These are phyloP conservation scores for Drosophila macrospina DNA, from an alignment of 2,888 invertebrate species.

Conservation along the genomic window DNA sequence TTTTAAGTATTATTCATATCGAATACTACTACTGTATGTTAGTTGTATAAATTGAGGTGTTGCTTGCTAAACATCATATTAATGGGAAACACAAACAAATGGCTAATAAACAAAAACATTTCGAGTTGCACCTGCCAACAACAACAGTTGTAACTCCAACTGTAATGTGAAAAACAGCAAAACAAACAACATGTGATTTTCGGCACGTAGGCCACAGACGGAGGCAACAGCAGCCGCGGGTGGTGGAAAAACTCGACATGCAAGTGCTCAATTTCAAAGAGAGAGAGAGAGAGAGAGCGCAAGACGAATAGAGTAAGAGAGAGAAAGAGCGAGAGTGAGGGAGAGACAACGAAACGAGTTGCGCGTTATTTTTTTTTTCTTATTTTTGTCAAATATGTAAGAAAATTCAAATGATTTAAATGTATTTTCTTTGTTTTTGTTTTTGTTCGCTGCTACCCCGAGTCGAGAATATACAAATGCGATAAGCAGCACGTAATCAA, in stretches of 20 bases:
- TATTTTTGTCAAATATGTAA: slow-evolving; percentile 3
- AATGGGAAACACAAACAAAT: slow-evolving; percentile 14
- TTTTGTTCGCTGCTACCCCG: background rate
- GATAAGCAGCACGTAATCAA: slow-evolving; percentile 22
- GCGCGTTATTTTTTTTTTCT: slow-evolving; percentile 31
- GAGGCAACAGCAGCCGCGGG: slow-evolving; percentile 40
- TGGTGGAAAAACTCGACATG: slow-evolving; percentile 62
- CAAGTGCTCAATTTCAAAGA: slow-evolving; percentile 20
- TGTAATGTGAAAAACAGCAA: slow-evolving; percentile 56
- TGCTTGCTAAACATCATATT: slow-evolving; percentile 1
- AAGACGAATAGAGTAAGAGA: slow-evolving; percentile 1
- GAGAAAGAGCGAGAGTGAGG: background rate
- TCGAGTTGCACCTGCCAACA: slow-evolving; percentile 19
- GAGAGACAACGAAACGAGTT: slow-evolving; percentile 25
- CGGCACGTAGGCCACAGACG: slow-evolving; percentile 72
- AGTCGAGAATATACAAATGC: background rate
- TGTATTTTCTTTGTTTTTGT: slow-evolving; percentile 7
- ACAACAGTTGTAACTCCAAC: slow-evolving; percentile 40
- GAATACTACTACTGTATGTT: background rate
- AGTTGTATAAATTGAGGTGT: background rate
- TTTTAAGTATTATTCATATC: slow-evolving; percentile 45
- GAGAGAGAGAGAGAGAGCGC: slow-evolving; percentile 7
- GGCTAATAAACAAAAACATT: slow-evolving; percentile 30
- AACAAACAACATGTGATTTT: slow-evolving; percentile 79
- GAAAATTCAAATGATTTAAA: slow-evolving; percentile 8